These are phyloP conservation scores for Lutjanus argentimaculatus DNA, from an alignment of 2,797 vertebrate species.

Conservation along the genomic window DNA sequence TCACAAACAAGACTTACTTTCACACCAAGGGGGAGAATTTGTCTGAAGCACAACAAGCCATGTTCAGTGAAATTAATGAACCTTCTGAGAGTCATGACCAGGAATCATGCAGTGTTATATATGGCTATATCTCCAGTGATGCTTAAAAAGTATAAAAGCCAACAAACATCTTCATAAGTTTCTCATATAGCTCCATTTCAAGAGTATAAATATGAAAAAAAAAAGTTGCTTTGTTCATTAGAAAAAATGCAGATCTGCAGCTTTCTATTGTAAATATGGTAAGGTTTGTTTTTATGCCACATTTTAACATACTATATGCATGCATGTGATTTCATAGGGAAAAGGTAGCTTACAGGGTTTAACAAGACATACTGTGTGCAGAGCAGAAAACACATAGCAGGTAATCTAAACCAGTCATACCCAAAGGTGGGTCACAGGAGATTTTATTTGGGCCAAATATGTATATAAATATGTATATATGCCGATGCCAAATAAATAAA, in stretches of 20 bases:
- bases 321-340: background rate
- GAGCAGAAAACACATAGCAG: background rate
- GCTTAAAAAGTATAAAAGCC: background rate
- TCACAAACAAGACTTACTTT: constrained; percentile 52
- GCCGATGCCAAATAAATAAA: no score
- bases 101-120: constrained; percentile 17
- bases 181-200: background rate
- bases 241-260: background rate
- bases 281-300: background rate
- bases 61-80: background rate
- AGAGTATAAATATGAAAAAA: constrained; percentile 2
- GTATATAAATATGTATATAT: no score
- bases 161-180: background rate
- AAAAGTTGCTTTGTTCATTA: background rate
- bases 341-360: background rate
- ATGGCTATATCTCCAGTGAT: constrained; percentile 38
- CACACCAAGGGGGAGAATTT: background rate
- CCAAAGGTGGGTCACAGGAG: no score
- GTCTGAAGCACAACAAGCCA: background rate
- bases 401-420: background rate
- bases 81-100: background rate
- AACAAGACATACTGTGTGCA: accelerated
- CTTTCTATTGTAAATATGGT: background rate
- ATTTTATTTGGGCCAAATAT: no score
- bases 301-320: background rate